These are phyloP conservation scores for Chrysomallon squamiferum DNA, from an alignment of 1,140 invertebrate species.

Conservation along the genomic window DNA sequence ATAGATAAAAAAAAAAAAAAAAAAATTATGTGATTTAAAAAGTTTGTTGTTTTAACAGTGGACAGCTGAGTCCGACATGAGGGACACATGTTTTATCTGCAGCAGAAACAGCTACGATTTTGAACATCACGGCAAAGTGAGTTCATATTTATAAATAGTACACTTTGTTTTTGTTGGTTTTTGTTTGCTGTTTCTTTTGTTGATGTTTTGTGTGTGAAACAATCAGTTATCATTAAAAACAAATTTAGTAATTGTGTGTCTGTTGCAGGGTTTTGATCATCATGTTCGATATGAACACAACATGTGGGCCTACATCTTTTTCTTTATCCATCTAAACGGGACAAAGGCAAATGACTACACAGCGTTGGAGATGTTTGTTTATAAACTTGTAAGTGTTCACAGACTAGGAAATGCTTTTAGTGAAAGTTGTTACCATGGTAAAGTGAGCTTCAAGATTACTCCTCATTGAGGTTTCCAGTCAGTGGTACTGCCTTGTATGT, in stretches of 20 bases:
- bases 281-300: conserved; percentile 62
- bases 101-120: conserved; percentile 63
- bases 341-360: conserved; percentile 63
- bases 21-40: too few species aligned
- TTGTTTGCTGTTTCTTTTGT: neutral
- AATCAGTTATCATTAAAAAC: too few species aligned
- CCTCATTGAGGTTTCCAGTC: too few species aligned
- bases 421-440: too few species aligned
- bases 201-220: neutral
- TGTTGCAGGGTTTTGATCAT: conserved; percentile 60
- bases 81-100: conserved; percentile 63
- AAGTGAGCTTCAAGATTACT: too few species aligned
- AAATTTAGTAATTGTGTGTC: too few species aligned
- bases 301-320: conserved; percentile 64
- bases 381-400: conserved; percentile 55
- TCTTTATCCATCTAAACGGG: conserved; percentile 63
- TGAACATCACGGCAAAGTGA: conserved; percentile 61
- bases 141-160: neutral
- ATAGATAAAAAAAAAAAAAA: too few species aligned
- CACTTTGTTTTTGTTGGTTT: neutral
- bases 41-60: conserved; percentile 57
- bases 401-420: too few species aligned
- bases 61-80: conserved; percentile 63
- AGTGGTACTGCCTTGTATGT: too few species aligned
- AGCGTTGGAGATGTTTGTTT: conserved; percentile 60